Conservation (phyloP, 2,113 vertebrate species). For the Mus spicilegus region DNA sequence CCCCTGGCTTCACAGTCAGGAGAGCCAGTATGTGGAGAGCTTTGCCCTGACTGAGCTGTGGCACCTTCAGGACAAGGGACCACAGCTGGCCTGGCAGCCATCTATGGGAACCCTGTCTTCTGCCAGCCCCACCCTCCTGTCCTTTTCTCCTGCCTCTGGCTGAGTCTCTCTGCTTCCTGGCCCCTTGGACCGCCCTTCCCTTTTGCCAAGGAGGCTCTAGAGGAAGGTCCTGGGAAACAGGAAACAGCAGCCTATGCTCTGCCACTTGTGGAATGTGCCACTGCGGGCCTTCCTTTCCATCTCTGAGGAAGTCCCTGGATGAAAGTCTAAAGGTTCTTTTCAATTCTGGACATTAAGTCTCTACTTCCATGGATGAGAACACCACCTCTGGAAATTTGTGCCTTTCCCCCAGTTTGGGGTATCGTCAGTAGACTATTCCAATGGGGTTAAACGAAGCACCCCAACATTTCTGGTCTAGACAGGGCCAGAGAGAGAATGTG, state of each 20-base stretch:
- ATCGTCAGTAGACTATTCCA: not conserved
- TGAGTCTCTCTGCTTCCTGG: not conserved
- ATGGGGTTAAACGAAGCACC: not conserved
- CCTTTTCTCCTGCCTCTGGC: fast-evolving
- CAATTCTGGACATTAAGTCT: not conserved
- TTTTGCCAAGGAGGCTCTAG: not conserved
- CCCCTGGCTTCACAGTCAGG: not conserved
- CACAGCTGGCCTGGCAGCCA: not conserved
- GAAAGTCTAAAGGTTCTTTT: not conserved
- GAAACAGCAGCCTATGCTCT: not conserved
- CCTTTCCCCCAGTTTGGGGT: not conserved
- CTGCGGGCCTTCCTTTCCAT: not conserved
- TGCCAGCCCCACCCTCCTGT: fast-evolving
- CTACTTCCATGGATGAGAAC: not conserved
- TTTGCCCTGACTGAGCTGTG: not conserved
- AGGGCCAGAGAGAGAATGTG: not conserved
- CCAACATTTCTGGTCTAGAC: not conserved
- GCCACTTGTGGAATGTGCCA: not conserved
- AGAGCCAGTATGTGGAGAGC: not conserved
- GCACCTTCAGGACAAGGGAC: not conserved
- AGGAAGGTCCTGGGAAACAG: not conserved
- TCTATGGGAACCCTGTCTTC: too few relatives aligned
- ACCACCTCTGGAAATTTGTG: not conserved
- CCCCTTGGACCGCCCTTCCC: not conserved
- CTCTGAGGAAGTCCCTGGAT: not conserved